phyloP scores from a whole-genome alignment of 2,113 vertebrate genomes.

The Aptenodytes forsteri region DNA sequence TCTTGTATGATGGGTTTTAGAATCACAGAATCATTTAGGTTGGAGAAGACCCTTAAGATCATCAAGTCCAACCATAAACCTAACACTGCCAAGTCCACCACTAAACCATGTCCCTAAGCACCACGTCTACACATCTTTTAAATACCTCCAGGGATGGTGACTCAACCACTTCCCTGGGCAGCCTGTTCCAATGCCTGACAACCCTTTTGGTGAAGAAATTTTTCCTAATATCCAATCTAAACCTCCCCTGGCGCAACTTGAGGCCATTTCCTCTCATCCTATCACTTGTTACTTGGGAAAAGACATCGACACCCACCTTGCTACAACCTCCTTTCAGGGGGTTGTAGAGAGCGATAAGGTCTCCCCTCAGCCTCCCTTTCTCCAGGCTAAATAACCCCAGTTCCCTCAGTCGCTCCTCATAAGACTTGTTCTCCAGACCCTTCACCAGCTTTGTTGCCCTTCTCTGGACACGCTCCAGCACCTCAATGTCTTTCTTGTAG shows the following conservation, averaged over 20 bases:
- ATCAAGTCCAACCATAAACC: not conserved
- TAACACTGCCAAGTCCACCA: not conserved
- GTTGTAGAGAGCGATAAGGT: not conserved
- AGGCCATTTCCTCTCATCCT: not conserved
- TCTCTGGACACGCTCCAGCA: not conserved
- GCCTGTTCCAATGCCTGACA: not conserved
- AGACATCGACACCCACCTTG: not conserved
- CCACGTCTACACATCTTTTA: not conserved
- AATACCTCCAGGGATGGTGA: not conserved
- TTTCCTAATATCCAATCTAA: not conserved
- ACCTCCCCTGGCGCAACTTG: not conserved
- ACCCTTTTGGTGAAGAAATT: not conserved
- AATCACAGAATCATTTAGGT: not conserved
- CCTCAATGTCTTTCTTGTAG: not conserved
- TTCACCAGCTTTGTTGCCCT: not conserved
- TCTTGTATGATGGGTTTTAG: not conserved
- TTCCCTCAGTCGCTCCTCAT: rapidly evolving
- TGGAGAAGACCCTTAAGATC: not conserved
- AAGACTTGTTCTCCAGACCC: not conserved
- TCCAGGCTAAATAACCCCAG: not conserved
- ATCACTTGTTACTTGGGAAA: not conserved
- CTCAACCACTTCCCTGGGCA: not conserved
- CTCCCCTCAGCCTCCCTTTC: not conserved
- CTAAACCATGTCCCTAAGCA: not conserved
- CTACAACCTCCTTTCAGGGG: not conserved